Evolutionary conservation across 2,888 invertebrate genomes (phyloP), one percentile per base, ranked within the genome.

Genomic region (Drosophila paracracens): DNA sequence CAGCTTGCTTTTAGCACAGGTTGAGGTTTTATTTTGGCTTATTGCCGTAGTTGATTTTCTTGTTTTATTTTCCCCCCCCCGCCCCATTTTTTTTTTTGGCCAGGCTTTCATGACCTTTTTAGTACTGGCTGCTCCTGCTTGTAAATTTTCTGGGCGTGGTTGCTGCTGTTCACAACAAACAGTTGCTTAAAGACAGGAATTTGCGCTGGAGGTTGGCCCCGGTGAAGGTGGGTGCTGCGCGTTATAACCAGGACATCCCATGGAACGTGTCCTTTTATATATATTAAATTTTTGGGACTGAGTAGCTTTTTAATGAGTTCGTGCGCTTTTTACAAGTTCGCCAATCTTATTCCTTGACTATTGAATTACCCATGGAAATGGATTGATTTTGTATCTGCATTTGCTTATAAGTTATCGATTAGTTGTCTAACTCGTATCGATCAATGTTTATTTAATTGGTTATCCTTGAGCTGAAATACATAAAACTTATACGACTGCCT

Each of bases 21-120:
- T 86, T 77, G 82, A 66, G 83, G 76, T 79, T 80, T 83, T 88
- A 80, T 86, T 86, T 88, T 85, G 79, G 88, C 81, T 76, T 79
- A 73, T 77, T 76, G 79, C 69, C 78, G 72, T 58, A 66, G 82
- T 66, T 79, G 83, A 85, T 83, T 86, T 46, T 8, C 46, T 76
- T 70, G 59, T 61, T 70, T 69, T 65, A 63, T 57, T 52, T 60
- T 36, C n/a, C 13, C 46, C 25, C 25, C 16, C 43, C 11, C 2
- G 0, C 3, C 36, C 36, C 16, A n/a, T 52, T 25, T 58, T 48
- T 46, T 63, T 56, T 81, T 75, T 64, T 43, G 62, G 66, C 70
- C 65, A 54, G 70, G 53, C 57, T 74, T 76, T 64, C 86, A 64
- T 86, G 88, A 86, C 88, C 87, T 86, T 87, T 88, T 85, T 70